phyloP scores from a whole-genome alignment of 2,113 vertebrate species.

The Platanista minor region DNA sequence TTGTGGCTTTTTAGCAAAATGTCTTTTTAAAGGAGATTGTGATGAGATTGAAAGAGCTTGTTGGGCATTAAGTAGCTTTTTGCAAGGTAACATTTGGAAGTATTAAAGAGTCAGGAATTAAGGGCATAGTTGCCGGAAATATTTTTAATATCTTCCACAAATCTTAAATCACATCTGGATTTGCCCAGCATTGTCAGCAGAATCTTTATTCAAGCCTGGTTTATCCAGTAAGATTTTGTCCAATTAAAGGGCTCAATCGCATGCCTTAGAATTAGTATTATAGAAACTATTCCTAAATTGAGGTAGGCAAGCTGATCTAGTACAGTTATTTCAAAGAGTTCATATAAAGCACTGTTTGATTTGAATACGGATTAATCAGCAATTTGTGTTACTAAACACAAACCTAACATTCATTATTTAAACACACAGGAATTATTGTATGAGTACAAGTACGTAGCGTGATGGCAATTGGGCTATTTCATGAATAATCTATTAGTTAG shows the following conservation, averaged over 20 bases:
- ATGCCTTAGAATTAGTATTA: conserved; percentile 47
- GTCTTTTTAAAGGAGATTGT: conserved; percentile 29
- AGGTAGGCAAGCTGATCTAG: neutral
- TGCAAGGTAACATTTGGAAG: conserved; percentile 5
- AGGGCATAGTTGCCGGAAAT: neutral
- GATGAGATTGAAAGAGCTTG: neutral
- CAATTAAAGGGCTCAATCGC: conserved; percentile 56
- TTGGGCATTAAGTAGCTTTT: conserved; percentile 17
- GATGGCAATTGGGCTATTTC: conserved; percentile 47
- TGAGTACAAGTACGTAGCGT: conserved; percentile 3
- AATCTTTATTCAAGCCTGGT: conserved; percentile 22
- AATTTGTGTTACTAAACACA: conserved; percentile 59
- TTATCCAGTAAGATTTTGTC: conserved; percentile 8
- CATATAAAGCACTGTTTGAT: conserved; percentile 34
- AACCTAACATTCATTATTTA: conserved; percentile 57
- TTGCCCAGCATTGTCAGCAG: neutral
- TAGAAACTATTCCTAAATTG: neutral
- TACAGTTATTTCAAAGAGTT: conserved; percentile 32
- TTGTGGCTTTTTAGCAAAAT: conserved; percentile 1
- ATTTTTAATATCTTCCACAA: neutral
- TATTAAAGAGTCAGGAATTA: conserved; percentile 20
- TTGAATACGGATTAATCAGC: conserved; percentile 54
- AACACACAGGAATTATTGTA: conserved; percentile 52
- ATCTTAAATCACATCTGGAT: conserved; percentile 39
- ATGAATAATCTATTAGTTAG: conserved; percentile 58